Evolutionary conservation across 1,140 invertebrate genomes (phyloP).

Genomic region (Platyscapa corneri): DNA sequence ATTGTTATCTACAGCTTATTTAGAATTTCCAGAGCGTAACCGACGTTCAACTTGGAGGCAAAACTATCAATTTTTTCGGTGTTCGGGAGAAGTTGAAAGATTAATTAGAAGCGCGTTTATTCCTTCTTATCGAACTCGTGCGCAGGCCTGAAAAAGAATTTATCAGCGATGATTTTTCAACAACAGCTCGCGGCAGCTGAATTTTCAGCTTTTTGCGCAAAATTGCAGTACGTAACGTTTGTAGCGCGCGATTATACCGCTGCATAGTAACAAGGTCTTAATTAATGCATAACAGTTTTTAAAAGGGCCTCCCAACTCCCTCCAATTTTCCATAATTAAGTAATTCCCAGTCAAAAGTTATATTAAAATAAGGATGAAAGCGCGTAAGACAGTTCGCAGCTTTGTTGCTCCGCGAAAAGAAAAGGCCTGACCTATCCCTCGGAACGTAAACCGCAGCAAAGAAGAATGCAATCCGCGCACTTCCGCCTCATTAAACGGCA

Average conservation of each 20-base stretch:
- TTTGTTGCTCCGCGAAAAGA: background rate
- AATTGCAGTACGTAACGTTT: background rate
- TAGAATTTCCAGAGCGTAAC: too few relatives aligned
- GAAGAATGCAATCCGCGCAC: background rate
- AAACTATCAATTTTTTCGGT: too few relatives aligned
- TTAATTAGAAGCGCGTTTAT: too few relatives aligned
- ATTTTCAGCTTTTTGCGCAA: background rate
- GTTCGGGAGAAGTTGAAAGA: too few relatives aligned
- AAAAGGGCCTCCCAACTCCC: background rate
- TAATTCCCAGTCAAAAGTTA: background rate
- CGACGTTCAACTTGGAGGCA: too few relatives aligned
- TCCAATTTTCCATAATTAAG: slow-evolving; percentile 10
- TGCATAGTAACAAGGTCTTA: background rate
- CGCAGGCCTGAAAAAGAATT: too few relatives aligned
- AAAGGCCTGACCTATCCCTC: background rate
- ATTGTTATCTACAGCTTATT: too few relatives aligned
- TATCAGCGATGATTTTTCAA: too few relatives aligned
- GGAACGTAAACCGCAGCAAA: background rate
- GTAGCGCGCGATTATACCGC: background rate
- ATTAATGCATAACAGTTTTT: background rate
- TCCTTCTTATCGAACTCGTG: too few relatives aligned
- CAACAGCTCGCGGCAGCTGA: too few relatives aligned
- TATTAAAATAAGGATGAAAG: background rate
- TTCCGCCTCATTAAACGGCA: background rate
- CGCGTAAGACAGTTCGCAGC: background rate